These are phyloP conservation scores for Machaerirhynchus nigripectus DNA, from an alignment of 2,113 vertebrate genomes.

Conservation along the genomic window DNA sequence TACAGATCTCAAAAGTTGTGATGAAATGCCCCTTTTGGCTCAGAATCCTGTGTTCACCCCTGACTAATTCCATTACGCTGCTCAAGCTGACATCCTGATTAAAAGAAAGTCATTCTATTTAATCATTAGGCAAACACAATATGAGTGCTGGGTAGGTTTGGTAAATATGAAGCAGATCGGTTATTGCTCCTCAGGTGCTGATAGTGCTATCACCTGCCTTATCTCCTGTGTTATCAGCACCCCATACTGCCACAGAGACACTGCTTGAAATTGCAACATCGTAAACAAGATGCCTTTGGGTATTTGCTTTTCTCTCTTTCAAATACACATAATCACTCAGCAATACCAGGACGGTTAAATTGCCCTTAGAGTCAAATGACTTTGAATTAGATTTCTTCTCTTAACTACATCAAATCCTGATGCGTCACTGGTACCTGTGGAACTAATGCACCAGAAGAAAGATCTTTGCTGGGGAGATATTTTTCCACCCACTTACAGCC, in stretches of 20 bases:
- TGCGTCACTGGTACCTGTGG: not conserved
- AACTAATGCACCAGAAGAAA: not conserved
- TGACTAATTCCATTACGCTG: not conserved
- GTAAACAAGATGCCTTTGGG: not conserved
- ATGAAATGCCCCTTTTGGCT: not conserved
- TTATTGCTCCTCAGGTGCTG: not conserved
- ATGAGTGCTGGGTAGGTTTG: not conserved
- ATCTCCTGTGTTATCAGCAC: not conserved
- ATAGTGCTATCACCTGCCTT: not conserved
- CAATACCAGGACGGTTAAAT: not conserved
- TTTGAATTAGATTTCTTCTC: slow-evolving; percentile 14
- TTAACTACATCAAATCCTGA: not conserved
- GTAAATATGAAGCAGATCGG: slow-evolving; percentile 10
- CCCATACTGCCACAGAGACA: not conserved
- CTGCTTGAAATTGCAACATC: not conserved
- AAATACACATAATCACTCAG: not conserved
- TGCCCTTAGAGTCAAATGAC: slow-evolving; percentile 16
- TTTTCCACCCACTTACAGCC: not conserved
- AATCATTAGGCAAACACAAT: slow-evolving; percentile 41
- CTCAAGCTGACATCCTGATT: slow-evolving; percentile 33
- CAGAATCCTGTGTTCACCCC: not conserved
- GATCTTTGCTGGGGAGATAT: not conserved
- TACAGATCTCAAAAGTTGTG: not conserved
- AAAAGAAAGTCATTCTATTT: slow-evolving; percentile 27
- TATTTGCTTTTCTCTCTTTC: slow-evolving; percentile 35